Evolutionary conservation across 2,113 vertebrate species (phyloP).

Genomic region (Meles meles): DNA sequence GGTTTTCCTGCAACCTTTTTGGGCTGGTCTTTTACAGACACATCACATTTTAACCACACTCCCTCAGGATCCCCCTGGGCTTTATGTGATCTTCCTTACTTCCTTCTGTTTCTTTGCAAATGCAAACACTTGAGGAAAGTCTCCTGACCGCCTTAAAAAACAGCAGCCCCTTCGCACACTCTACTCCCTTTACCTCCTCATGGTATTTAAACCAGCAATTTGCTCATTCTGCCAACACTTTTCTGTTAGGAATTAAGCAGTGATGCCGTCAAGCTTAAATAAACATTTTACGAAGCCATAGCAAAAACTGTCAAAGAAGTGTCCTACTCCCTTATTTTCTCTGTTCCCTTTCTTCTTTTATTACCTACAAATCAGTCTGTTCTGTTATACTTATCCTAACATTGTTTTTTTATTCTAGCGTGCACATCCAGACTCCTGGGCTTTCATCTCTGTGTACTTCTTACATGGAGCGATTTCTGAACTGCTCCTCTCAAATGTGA

Average conservation of each 20-base stretch:
- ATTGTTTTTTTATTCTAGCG: neutral
- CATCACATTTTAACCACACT: neutral
- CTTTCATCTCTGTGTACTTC: neutral
- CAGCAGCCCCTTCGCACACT: neutral
- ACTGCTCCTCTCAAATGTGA: neutral
- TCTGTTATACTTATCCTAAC: neutral
- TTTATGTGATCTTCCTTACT: neutral
- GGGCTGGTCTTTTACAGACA: neutral
- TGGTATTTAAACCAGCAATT: neutral
- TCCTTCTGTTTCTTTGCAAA: neutral
- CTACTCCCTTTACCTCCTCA: neutral
- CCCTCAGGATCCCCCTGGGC: neutral
- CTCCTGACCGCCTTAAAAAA: neutral
- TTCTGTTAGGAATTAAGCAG: neutral
- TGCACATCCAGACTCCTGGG: neutral
- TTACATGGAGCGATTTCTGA: neutral
- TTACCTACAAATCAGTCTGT: neutral
- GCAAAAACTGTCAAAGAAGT: neutral
- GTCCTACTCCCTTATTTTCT: neutral
- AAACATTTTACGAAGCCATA: constrained; percentile 5
- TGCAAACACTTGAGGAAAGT: neutral
- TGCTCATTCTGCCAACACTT: neutral
- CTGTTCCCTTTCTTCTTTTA: neutral
- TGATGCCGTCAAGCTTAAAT: neutral
- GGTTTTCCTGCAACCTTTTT: neutral